Evolutionary conservation across 2,797 vertebrate genomes (phyloP), one percentile per base, ranked within the genome.

Genomic region (Characodon lateralis): DNA sequence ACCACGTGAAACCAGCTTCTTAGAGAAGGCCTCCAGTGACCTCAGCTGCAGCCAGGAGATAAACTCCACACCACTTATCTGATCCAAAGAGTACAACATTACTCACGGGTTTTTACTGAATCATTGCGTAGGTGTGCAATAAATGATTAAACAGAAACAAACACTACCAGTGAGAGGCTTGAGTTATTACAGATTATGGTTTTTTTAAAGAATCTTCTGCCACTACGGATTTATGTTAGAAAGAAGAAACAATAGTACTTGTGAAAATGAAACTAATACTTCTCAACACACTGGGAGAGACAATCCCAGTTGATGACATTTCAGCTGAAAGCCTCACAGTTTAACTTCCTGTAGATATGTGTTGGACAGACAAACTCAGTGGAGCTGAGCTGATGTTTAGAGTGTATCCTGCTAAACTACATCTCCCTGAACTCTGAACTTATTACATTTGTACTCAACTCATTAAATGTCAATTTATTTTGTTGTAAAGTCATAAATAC

Each of bases 1-100:
- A 99, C 98, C 98, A 99, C 83, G 93, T 97, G 98, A 98, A 99
- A 99, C 97, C 98, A 99, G 98, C 95, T 97, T 98, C 98, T 96
- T 96, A 96, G 95, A 94, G 96, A 96, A 97, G 96, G 93, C 79
- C 50, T 68, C 77, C 24, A 61, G 26, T 73, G 63, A 71, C 61
- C 78, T 80, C 84, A 84, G 83, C 89, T 86, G 81, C 85, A 89
- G 79, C 63, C 43, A 74, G 83, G 85, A 89, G 74, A 22, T 39
- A 7, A 63, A 20, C 31, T 10, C 18, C 20, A 22, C 61, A 35
- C 51, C 18, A 65, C 31, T 31, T 39, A 39, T 9, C 61, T 39
- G 35, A 65, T 39, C 31, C 61, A 65, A 22, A 31, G 31, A 63
- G 31, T 31, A 39, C 18, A 20, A 20, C 28, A 63, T 14, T 39